These are phyloP conservation scores for Corydoras sp. DNA, from an alignment of 2,113 vertebrate genomes.

Conservation along the genomic window DNA sequence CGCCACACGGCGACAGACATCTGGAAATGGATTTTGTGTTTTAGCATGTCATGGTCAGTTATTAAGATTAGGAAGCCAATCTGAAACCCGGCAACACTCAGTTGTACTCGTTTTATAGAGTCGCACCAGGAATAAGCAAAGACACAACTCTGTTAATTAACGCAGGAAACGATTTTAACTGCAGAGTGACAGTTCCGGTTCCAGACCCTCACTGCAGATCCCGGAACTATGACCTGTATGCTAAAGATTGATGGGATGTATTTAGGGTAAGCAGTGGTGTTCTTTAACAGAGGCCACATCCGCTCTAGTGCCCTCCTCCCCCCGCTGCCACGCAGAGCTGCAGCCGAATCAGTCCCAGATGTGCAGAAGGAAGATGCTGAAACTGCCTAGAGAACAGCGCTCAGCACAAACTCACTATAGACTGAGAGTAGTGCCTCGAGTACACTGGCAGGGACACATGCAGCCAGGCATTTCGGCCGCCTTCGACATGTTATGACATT, in stretches of 20 bases:
- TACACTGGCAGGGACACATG: slow-evolving; percentile 7
- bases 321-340: slow-evolving; percentile 35
- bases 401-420: slow-evolving; percentile 20
- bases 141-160: background rate
- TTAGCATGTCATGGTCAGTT: background rate
- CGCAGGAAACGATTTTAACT: background rate
- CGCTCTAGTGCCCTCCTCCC: slow-evolving; percentile 23
- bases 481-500: slow-evolving; percentile 12
- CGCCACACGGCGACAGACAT: background rate
- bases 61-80: background rate
- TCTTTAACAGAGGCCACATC: slow-evolving; percentile 37
- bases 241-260: background rate
- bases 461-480: slow-evolving; percentile 16
- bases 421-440: slow-evolving; percentile 17
- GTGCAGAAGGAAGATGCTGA: slow-evolving; percentile 9
- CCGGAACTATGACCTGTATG: background rate
- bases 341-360: slow-evolving; percentile 46
- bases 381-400: slow-evolving; percentile 14
- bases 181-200: background rate
- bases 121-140: no score
- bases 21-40: background rate
- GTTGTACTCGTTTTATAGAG: background rate
- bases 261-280: slow-evolving; percentile 19
- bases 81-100: background rate
- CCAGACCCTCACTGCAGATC: background rate